phyloP scores from a whole-genome alignment of 1,140 invertebrate genomes.

The Drosophila mojavensis region DNA sequence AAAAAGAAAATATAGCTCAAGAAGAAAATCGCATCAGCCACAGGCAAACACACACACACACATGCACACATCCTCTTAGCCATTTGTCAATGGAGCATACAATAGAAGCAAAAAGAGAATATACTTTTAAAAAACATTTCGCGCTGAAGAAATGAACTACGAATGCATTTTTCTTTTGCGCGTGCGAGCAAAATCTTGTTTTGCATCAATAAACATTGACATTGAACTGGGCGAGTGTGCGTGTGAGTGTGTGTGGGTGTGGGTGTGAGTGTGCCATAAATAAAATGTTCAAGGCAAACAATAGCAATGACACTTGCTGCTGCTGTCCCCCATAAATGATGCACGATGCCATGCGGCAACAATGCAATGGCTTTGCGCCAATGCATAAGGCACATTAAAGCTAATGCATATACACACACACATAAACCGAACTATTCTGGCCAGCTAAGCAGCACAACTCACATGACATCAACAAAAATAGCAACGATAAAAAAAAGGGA shows the following conservation, averaged over 20 bases:
- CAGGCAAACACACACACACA: neutral
- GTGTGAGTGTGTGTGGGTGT: neutral
- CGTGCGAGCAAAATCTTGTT: conserved; percentile 65
- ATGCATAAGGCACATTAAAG: conserved; percentile 45
- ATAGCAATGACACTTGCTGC: conserved; percentile 49
- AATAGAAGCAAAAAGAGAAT: neutral
- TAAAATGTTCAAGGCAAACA: conserved; percentile 36
- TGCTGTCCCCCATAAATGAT: conserved; percentile 55
- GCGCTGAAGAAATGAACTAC: conserved; percentile 22
- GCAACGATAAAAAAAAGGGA: neutral
- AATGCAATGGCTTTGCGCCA: conserved; percentile 26
- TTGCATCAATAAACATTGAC: conserved; percentile 81
- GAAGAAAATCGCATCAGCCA: conserved; percentile 2
- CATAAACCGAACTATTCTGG: conserved; percentile 2
- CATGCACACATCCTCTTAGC: neutral
- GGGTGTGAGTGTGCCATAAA: conserved; percentile 25
- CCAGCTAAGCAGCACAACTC: conserved; percentile 3
- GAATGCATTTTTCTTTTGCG: conserved; percentile 51
- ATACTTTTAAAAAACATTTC: conserved; percentile 9
- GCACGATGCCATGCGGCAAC: conserved; percentile 43
- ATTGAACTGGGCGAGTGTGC: conserved; percentile 35
- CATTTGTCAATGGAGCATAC: conserved; percentile 7
- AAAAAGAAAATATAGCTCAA: neutral
- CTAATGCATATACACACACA: conserved; percentile 14
- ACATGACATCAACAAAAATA: neutral